phyloP scores from a whole-genome alignment of 2,888 invertebrate species.

The Eupithecia pulchellata region DNA sequence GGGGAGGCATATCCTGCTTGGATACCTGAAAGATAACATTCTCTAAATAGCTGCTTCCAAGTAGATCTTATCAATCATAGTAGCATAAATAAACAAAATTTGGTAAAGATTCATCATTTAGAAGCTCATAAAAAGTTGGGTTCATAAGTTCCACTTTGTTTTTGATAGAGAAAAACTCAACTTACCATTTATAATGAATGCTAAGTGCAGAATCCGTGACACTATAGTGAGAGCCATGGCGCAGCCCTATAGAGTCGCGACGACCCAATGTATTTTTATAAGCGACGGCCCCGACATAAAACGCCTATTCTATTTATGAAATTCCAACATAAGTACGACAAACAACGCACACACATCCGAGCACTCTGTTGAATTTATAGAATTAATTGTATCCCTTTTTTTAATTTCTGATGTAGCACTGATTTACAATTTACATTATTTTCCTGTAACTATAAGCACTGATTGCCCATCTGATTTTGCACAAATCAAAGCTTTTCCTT shows the following conservation, averaged over 20 bases:
- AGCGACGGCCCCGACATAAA: slow-evolving; percentile 77
- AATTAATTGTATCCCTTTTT: neutral
- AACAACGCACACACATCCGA: slow-evolving; percentile 78
- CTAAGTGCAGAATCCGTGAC: slow-evolving; percentile 53
- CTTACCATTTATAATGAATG: slow-evolving; percentile 69
- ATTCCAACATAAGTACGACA: slow-evolving; percentile 73
- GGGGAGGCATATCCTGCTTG: slow-evolving; percentile 60
- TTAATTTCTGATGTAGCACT: neutral
- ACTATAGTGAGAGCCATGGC: slow-evolving; percentile 64
- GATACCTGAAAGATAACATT: slow-evolving; percentile 50
- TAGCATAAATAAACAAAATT: neutral
- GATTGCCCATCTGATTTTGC: slow-evolving; percentile 18
- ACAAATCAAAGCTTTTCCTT: slow-evolving; percentile 18
- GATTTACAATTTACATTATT: neutral
- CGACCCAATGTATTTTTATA: slow-evolving; percentile 81
- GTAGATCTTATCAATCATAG: neutral
- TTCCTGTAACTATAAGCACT: slow-evolving; percentile 1
- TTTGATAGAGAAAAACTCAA: slow-evolving; percentile 19
- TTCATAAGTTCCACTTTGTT: neutral
- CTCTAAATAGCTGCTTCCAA: neutral
- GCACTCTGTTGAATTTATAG: slow-evolving; percentile 33
- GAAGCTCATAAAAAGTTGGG: neutral
- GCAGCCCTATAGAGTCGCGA: slow-evolving; percentile 67
- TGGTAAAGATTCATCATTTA: neutral
- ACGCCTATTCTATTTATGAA: slow-evolving; percentile 81